Evolutionary conservation across 2,797 vertebrate species (phyloP).

Genomic region (Hypotaenidia okinawae): DNA sequence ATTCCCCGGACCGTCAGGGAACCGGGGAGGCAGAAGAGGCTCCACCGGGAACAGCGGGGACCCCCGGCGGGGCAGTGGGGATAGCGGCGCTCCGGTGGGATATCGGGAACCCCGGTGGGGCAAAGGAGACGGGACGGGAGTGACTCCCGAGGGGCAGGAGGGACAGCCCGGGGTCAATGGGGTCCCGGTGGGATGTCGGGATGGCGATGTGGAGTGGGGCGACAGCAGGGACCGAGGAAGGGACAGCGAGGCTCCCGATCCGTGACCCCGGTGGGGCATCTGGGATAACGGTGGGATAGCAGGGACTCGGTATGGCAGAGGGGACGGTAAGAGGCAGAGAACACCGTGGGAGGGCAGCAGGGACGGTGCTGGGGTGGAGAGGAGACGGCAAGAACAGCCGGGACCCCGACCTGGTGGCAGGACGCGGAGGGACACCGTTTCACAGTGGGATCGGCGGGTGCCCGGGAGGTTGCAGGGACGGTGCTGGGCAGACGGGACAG

Average conservation of each 20-base stretch:
- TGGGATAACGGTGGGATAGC: too few relatives aligned
- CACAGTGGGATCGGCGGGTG: neutral
- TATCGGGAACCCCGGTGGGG: neutral
- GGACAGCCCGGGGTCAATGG: neutral
- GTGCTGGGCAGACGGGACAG: neutral
- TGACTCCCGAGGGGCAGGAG: neutral
- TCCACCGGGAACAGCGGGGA: neutral
- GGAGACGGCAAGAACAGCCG: neutral
- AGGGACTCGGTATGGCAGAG: neutral
- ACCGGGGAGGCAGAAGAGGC: neutral
- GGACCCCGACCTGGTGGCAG: neutral
- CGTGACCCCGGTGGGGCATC: neutral
- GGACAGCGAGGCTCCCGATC: neutral
- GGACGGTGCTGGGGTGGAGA: neutral
- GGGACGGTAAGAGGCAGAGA: neutral
- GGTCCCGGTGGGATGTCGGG: neutral
- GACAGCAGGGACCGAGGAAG: neutral
- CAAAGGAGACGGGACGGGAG: neutral
- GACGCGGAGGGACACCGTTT: neutral
- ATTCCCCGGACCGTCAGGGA: neutral
- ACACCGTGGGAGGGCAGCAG: neutral
- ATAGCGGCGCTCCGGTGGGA: neutral
- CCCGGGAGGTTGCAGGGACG: neutral
- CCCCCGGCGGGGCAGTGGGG: neutral
- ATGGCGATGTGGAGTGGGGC: neutral